Conservation (phyloP, 2,888 invertebrate species). For the Serrognathus titanus region DNA sequence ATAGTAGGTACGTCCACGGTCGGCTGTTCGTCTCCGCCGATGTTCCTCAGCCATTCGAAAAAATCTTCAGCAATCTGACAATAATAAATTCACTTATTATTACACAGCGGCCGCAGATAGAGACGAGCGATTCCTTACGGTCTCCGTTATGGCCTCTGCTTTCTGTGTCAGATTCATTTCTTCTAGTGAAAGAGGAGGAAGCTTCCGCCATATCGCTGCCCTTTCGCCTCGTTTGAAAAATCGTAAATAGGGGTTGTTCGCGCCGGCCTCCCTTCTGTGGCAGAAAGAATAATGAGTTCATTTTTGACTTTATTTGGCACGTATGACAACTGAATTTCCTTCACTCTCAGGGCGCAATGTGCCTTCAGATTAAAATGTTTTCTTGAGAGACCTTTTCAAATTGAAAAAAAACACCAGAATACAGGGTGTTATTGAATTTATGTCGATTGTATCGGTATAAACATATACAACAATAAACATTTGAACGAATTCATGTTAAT, state of each 20-base stretch:
- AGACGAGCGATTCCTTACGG: conserved; percentile 23
- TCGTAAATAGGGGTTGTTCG: conserved; percentile 38
- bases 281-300: not conserved
- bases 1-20: conserved; percentile 38
- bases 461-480: too few relatives aligned
- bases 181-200: conserved; percentile 39
- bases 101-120: not conserved
- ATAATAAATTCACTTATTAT: not conserved
- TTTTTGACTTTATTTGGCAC: too few relatives aligned
- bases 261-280: conserved; percentile 17
- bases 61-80: conserved; percentile 43
- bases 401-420: too few relatives aligned
- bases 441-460: too few relatives aligned
- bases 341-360: too few relatives aligned
- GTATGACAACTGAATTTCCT: too few relatives aligned
- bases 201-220: conserved; percentile 43
- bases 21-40: conserved; percentile 36
- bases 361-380: too few relatives aligned
- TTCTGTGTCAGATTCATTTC: conserved; percentile 43
- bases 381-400: too few relatives aligned
- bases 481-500: too few relatives aligned
- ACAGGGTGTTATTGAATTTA: too few relatives aligned
- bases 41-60: conserved; percentile 41
- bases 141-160: conserved; percentile 41
- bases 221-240: conserved; percentile 41